A percentile compares a stretch with the other conserved stretches of the same genome.
Conservation (phyloP, 2,797 vertebrate genomes). For the Macropodus opercularis region DNA sequence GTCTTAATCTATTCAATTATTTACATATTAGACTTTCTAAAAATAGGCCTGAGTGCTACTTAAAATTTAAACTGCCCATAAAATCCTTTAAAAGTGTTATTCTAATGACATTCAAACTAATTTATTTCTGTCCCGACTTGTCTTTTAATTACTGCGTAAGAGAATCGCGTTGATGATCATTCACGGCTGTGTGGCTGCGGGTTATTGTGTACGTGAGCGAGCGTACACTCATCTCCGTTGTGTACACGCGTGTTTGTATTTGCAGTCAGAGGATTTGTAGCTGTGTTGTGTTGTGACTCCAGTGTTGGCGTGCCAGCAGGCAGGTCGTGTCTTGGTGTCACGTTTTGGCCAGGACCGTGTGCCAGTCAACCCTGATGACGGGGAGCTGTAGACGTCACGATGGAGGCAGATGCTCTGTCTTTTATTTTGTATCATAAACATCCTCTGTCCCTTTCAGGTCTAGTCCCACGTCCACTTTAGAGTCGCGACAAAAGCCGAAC, state of each 20-base stretch:
- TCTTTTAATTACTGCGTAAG: constrained; percentile 36
- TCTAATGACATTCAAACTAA: constrained; percentile 39
- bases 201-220: constrained; percentile 1
- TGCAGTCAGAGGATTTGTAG: constrained; percentile 44
- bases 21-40: constrained; percentile 28
- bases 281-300: constrained; percentile 28
- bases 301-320: constrained; percentile 21
- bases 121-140: constrained; percentile 49
- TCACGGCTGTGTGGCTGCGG: constrained; percentile 6
- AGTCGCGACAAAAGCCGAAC: too few relatives aligned
- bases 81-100: constrained; percentile 10
- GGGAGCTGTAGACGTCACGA: constrained; percentile 30
- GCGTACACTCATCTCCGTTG: constrained; percentile 12
- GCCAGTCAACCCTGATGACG: constrained; percentile 41
- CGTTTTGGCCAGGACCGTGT: constrained; percentile 44
- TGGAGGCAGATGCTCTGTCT: constrained; percentile 6
- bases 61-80: constrained; percentile 19
- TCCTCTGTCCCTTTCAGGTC: background rate
- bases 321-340: constrained; percentile 38
- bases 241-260: constrained; percentile 41
- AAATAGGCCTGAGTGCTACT: constrained; percentile 26
- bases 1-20: constrained; percentile 44
- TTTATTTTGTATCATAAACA: background rate
- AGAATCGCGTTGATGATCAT: constrained; percentile 14
- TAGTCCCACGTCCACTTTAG: too few relatives aligned